Base-by-base conservation (phyloP, 1,140 invertebrate genomes). In the Ostrea denselamellosa region DNA sequence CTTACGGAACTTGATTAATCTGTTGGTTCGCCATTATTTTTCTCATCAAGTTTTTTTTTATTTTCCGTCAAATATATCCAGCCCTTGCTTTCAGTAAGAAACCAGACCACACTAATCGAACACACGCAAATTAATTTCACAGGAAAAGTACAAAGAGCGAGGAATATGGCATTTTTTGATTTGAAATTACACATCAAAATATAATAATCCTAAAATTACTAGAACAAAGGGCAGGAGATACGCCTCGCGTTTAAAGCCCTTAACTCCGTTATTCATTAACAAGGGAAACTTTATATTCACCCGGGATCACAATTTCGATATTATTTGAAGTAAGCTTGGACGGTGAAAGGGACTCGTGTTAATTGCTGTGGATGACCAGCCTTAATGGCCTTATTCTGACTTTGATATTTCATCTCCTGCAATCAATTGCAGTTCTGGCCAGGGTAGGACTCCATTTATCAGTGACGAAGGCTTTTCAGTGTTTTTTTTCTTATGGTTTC, bases 381-480 rank as follows among this genome's bases (percentile, higher is more conserved):
- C 68, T 77, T 77, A 77, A 77, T 77, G 25, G 68, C 28, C 68
- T 77, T 77, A 77, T 34, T 8, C 68, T 14, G 25, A 8, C 68
- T 77, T 77, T 77, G 68, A 77, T 77, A 77, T 77, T 77, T 34
- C 68, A 77, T 77, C 68, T 25, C 28, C n/a, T n/a, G 58, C 17
- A 62, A 62, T 62, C 58, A 62, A 62, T 62, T 62, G 58, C n/a
- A n/a, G 5, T 62, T n/a, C 58, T 62, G 58, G 7, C 58, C 58
- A 62, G 10, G 14, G 58, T 7, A 62, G 10, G 58, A 62, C 58
- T 19, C n/a, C n/a, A n/a, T 62, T 62, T 62, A 12, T 62, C 58
- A 62, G 58, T 17, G 14, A 17, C 10, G 14, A 62, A 62, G 17
- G n/a, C 14, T 19, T 5, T n/a, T 17, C 58, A 62, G 58, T 62